phyloP scores from a whole-genome alignment of 2,888 invertebrate genomes.

The Drepanosiphum platanoidis region DNA sequence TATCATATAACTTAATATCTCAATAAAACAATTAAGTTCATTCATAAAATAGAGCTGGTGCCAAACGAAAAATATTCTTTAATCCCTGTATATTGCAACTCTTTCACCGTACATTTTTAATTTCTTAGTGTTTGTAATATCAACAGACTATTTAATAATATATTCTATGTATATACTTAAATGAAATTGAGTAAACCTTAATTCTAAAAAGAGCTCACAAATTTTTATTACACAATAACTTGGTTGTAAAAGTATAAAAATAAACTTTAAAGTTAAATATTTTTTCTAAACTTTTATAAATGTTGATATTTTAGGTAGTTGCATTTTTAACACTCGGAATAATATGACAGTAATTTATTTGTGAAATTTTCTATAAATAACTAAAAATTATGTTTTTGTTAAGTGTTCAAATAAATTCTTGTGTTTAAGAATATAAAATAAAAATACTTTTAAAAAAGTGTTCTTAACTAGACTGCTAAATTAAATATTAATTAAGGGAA shows the following conservation, averaged over 20 bases:
- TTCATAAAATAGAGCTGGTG: too few species aligned
- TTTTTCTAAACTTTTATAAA: not conserved
- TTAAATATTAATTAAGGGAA: not conserved
- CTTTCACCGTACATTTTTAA: not conserved
- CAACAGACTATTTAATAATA: too few species aligned
- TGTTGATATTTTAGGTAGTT: not conserved
- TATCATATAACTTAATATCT: too few species aligned
- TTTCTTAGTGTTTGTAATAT: not conserved
- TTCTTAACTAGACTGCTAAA: not conserved
- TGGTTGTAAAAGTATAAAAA: not conserved
- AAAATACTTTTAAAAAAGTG: not conserved
- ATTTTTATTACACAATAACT: not conserved
- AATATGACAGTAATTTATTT: not conserved
- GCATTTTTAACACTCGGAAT: not conserved
- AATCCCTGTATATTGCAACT: too few species aligned
- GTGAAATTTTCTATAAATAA: not conserved
- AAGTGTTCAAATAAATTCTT: not conserved
- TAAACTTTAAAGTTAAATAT: not conserved
- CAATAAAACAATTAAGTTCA: too few species aligned
- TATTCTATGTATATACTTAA: too few species aligned
- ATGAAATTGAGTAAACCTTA: not conserved
- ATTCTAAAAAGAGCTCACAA: not conserved
- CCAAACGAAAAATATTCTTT: too few species aligned
- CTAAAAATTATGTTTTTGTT: not conserved
- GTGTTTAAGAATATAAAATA: not conserved